Conservation (phyloP, 1,140 invertebrate genomes). For the Phymorhynchus buccinoides region DNA sequence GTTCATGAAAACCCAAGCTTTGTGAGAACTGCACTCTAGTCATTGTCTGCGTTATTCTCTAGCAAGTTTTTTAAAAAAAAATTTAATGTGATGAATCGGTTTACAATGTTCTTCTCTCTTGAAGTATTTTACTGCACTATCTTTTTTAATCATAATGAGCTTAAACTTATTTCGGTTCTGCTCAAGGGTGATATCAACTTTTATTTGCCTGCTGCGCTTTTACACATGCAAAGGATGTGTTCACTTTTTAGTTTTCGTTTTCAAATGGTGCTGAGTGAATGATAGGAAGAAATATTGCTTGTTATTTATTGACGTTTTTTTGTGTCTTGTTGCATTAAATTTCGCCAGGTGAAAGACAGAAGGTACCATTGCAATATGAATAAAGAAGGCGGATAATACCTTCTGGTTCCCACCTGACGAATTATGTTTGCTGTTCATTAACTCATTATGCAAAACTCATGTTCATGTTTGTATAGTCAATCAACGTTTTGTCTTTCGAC, state of each 20-base stretch:
- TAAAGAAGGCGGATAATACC: too few relatives aligned
- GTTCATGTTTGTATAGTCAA: background rate
- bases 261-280: slow-evolving; percentile 31
- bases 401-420: too few relatives aligned
- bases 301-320: slow-evolving; percentile 8
- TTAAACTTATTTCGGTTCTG: background rate
- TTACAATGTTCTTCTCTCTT: background rate
- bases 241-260: background rate
- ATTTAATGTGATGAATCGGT: background rate
- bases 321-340: background rate
- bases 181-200: background rate
- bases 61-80: too few relatives aligned
- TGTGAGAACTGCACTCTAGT: background rate
- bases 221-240: background rate
- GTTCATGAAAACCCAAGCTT: background rate
- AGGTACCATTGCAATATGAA: too few relatives aligned
- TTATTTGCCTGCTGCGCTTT: background rate
- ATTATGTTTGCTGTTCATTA: background rate
- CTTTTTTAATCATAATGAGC: too few relatives aligned
- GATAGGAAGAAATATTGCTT: background rate
- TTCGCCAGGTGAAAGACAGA: too few relatives aligned
- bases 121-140: background rate
- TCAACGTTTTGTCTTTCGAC: background rate
- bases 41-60: background rate
- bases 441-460: background rate